Evolutionary conservation across 2,888 invertebrate species (phyloP).

Genomic region (Microchrysa polita): DNA sequence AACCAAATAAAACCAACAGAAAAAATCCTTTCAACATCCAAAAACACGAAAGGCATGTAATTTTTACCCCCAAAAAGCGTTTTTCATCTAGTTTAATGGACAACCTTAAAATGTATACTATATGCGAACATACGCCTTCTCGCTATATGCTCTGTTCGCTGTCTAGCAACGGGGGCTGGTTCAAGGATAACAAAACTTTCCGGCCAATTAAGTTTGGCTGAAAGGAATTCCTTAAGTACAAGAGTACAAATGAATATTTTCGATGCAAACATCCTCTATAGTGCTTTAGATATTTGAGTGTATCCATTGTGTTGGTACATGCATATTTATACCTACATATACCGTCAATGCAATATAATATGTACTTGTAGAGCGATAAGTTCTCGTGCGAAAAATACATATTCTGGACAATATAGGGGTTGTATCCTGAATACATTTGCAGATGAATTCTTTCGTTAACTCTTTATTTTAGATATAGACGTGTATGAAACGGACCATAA

Average conservation of each 20-base stretch:
- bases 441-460: slow-evolving; percentile 15
- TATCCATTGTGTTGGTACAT: slow-evolving; percentile 34
- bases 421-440: slow-evolving; percentile 5
- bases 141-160: too few relatives aligned
- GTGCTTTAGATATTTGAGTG: not conserved
- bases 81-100: slow-evolving; percentile 37
- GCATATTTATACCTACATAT: slow-evolving; percentile 17
- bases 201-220: slow-evolving; percentile 47
- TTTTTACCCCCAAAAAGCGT: slow-evolving; percentile 23
- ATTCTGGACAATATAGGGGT: not conserved
- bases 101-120: slow-evolving; percentile 34
- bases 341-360: too few relatives aligned
- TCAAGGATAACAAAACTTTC: slow-evolving; percentile 43
- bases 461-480: slow-evolving; percentile 12
- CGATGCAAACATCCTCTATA: not conserved
- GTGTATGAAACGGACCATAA: not conserved
- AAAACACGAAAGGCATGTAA: slow-evolving; percentile 22
- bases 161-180: too few relatives aligned
- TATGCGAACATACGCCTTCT: not conserved
- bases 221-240: slow-evolving; percentile 46
- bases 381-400: slow-evolving; percentile 22
- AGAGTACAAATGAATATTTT: slow-evolving; percentile 36
- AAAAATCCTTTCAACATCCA: not conserved
- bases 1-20: not conserved
- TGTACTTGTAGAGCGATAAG: too few relatives aligned